Evolutionary conservation across 2,797 vertebrate genomes (phyloP).

Genomic region (Arctocebus calabarensis): DNA sequence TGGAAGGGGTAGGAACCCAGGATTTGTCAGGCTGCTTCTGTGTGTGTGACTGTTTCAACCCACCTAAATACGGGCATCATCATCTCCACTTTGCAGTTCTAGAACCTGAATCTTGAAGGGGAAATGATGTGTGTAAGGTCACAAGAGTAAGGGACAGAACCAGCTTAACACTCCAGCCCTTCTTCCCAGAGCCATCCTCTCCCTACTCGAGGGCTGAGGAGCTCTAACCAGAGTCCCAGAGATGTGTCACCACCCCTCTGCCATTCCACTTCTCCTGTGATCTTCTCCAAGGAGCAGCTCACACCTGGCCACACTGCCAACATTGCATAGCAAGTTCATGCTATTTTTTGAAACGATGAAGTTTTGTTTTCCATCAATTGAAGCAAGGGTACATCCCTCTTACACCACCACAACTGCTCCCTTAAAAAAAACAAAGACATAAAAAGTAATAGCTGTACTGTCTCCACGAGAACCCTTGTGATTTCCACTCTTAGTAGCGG

Average conservation of each 20-base stretch:
- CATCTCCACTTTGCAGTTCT: background rate
- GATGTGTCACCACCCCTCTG: background rate
- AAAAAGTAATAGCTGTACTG: background rate
- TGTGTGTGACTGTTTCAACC: background rate
- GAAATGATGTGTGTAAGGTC: background rate
- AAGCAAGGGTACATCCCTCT: background rate
- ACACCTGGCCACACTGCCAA: background rate
- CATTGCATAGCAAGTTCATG: background rate
- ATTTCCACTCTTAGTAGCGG: slow-evolving; percentile 39
- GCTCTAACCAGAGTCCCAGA: background rate
- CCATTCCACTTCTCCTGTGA: background rate
- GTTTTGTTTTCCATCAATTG: slow-evolving; percentile 24
- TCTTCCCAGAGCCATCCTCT: background rate
- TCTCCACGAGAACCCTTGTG: background rate
- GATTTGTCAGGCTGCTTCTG: background rate
- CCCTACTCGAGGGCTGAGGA: background rate
- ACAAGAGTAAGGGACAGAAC: background rate
- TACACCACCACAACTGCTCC: background rate
- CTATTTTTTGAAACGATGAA: background rate
- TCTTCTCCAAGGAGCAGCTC: background rate
- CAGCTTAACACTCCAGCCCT: background rate
- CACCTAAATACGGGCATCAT: background rate
- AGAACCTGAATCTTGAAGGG: background rate
- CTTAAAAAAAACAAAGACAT: background rate
- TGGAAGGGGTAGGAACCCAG: background rate